Base-by-base conservation (phyloP, 2,797 vertebrate species). In the Cichlasoma orientale region DNA sequence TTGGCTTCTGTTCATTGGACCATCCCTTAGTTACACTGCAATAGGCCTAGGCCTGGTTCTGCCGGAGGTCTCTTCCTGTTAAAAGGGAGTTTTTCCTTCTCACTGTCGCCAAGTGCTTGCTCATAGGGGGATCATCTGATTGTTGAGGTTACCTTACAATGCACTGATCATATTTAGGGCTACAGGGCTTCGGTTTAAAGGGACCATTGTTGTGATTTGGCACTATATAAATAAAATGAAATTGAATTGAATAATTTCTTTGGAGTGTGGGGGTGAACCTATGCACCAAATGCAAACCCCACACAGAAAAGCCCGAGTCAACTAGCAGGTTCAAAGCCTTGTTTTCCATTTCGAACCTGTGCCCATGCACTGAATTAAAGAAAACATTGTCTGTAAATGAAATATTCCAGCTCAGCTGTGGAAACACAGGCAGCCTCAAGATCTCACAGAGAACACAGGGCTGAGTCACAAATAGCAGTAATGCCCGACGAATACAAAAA, bases 401-500 rank as follows among this genome's bases (percentile, higher is more conserved):
- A 72, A 82, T 23, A 19, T 57, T 82, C 13, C 63, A 38, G 56
- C 27, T 80, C 85, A 82, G 84, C 77, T 85, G 78, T 83, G 83
- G 84, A 91, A 87, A 89, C 80, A 81, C 25, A 86, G 82, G 85
- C 73, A 18, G 72, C 80, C 53, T 68, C 10, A 3, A 72, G 56
- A 82, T 78, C 81, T 80, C 80, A 61, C 75, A 61, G 47, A 72
- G 79, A 84, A 82, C 52, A 76, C 59, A 86, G 70, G 19, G 56
- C 38, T 58, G 23, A 63, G 41, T 75, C 76, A 85, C 53, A 81
- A 56, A 83, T 82, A 38, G 77, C 56, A 66, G 71, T 90, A 82
- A 89, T 81, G 77, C 66, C 74, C 29, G 5, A 56, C 68, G 83
- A 89, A 90, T 87, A 74, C 77, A 23, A 83, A 59, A 83, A 69